Evolutionary conservation across 2,113 vertebrate species (phyloP).

Genomic region (Sturnus vulgaris): DNA sequence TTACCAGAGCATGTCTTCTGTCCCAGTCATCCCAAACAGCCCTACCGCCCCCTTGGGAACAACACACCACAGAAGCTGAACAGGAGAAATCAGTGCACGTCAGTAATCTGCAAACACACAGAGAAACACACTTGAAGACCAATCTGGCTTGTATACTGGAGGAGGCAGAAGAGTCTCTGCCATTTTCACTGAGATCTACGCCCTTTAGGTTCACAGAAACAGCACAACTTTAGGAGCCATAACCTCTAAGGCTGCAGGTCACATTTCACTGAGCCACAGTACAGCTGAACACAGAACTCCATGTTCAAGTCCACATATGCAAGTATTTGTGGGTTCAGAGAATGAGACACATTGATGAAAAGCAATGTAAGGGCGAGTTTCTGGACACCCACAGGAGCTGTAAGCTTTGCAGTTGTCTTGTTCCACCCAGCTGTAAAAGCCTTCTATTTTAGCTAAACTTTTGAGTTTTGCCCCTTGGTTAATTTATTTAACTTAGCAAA

Average conservation of each 20-base stretch:
- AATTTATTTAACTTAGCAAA: constrained; percentile 32
- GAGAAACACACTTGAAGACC: background rate
- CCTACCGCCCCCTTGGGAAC: background rate
- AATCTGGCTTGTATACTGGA: background rate
- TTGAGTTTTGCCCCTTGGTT: constrained; percentile 23
- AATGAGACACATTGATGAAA: background rate
- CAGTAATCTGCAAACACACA: background rate
- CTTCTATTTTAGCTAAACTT: background rate
- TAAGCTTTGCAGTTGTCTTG: background rate
- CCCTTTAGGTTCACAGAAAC: background rate
- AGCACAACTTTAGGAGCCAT: background rate
- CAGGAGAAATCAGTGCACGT: background rate
- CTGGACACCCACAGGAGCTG: background rate
- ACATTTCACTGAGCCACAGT: background rate
- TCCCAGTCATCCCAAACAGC: background rate
- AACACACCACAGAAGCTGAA: background rate
- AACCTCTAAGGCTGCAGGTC: background rate
- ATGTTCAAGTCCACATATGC: background rate
- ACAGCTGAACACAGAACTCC: background rate
- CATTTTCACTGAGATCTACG: background rate
- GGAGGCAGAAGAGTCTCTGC: background rate
- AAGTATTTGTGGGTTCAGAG: background rate
- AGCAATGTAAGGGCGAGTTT: background rate
- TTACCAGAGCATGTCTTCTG: background rate
- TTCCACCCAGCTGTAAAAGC: background rate